Base-by-base conservation (phyloP, 2,797 vertebrate species). In the Danio albolineatus region DNA sequence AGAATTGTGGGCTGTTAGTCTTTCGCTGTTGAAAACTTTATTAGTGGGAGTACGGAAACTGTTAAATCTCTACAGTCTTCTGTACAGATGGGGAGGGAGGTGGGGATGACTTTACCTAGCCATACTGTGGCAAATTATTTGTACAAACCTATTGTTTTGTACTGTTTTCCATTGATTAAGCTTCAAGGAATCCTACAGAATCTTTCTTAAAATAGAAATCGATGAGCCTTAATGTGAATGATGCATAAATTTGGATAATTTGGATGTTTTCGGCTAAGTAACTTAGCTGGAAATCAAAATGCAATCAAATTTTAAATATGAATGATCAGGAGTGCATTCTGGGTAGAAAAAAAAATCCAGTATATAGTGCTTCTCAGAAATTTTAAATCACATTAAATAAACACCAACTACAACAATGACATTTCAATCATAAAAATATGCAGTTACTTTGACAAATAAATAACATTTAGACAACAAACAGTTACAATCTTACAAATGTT, bases 401-500 rank as follows among this genome's bases (percentile, higher is more conserved):
- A 53, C 41, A 69, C 3, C 41, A 69, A 70, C 28, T 13, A n/a
- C 64, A 72, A 41, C 46, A 61, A 78, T 61, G 36, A 73, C 64
- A 36, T 28, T 70, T 56, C 71, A 51, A 57, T 56, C 12, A 49
- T 21, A 70, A 62, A 71, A 2, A 60, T 7, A 43, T 54, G 62
- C 36, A 38, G 28, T 43, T 43, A 60, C 10, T 60, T 44, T 17
- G n/a, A 66, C n/a, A 80, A 82, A 79, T 54, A 71, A 69, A 71
- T 13, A 61, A 80, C 4, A 46, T 43, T n/a, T 65, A 62, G 76
- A 75, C 19, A 74, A 61, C 43, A 19, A 64, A 82, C 14, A 78
- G 53, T 54, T 53, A 61, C 57, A 62, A 49, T 79, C 60, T 56
- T 59, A 76, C 73, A 78, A 79, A 79, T 81, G 81, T 77, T 84